A percentile compares a stretch with the other conserved stretches of the same genome.
These are phyloP conservation scores for Brienomyrus brachyistius DNA, from an alignment of 2,113 vertebrate genomes.

Conservation along the genomic window DNA sequence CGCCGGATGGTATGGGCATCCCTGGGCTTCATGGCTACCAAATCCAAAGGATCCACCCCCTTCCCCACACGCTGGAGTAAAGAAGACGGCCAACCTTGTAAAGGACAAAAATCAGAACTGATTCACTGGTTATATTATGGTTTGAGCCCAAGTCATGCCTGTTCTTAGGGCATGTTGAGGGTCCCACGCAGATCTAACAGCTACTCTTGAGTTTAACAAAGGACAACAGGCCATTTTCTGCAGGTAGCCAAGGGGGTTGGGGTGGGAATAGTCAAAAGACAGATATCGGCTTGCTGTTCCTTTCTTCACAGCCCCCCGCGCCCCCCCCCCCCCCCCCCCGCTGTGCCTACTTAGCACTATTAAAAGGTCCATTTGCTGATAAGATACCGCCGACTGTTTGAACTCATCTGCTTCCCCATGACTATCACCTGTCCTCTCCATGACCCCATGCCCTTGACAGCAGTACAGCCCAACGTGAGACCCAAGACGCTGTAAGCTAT, in stretches of 20 bases:
- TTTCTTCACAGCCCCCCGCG: not conserved
- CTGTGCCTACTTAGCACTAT: constrained; percentile 2
- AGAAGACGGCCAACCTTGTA: not conserved
- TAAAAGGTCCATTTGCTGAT: not conserved
- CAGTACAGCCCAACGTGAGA: not conserved
- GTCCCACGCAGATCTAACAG: not conserved
- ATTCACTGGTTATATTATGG: not conserved
- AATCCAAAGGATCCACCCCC: not conserved
- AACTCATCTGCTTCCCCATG: not conserved
- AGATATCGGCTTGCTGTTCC: not conserved
- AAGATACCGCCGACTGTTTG: constrained; percentile 2
- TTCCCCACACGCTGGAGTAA: not conserved
- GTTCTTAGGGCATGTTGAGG: not conserved
- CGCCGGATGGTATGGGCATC: not conserved
- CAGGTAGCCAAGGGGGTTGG: not conserved
- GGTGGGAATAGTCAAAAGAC: not conserved
- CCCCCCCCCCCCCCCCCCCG: not conserved
- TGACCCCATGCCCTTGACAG: not conserved
- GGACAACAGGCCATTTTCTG: too few species aligned
- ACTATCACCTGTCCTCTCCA: not conserved
- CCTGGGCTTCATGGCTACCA: not conserved
- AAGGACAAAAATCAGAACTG: not conserved
- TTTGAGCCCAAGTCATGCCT: not conserved
- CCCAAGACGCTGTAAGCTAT: not conserved
- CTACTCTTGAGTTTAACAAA: not conserved